Evolutionary conservation across 2,797 vertebrate species (phyloP).

Genomic region (Eidolon dupreanum): DNA sequence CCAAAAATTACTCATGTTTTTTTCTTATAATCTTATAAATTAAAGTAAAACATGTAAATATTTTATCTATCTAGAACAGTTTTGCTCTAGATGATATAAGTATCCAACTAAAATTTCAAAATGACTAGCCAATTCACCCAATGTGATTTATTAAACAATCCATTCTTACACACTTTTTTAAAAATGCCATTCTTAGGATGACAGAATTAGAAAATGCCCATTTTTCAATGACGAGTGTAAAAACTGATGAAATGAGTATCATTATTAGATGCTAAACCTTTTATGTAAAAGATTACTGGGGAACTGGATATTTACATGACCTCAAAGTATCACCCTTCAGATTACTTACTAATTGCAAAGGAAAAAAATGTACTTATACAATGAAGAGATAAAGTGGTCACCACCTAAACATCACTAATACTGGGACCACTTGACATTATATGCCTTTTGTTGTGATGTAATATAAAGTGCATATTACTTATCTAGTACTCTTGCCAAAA

Average conservation of each 20-base stretch:
- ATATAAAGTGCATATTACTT: constrained; percentile 2
- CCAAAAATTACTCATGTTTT: neutral
- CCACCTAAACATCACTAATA: neutral
- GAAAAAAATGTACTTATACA: neutral
- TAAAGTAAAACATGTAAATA: neutral
- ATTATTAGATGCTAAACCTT: neutral
- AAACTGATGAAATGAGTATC: neutral
- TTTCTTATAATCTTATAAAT: neutral
- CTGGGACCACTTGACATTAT: neutral
- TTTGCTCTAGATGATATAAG: neutral
- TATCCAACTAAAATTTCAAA: constrained; percentile 27
- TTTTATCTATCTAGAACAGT: neutral
- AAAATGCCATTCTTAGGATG: constrained; percentile 6
- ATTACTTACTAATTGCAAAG: neutral
- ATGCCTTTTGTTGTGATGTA: neutral
- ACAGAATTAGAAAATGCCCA: neutral
- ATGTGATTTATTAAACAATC: neutral
- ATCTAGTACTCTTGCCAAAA: neutral
- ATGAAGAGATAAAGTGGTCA: neutral
- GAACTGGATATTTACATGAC: neutral
- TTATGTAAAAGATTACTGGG: neutral
- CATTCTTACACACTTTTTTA: neutral
- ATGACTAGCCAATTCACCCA: neutral
- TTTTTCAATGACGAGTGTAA: neutral
- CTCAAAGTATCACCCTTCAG: neutral